phyloP scores from a whole-genome alignment of 2,888 invertebrate genomes.

The Seira ritae region DNA sequence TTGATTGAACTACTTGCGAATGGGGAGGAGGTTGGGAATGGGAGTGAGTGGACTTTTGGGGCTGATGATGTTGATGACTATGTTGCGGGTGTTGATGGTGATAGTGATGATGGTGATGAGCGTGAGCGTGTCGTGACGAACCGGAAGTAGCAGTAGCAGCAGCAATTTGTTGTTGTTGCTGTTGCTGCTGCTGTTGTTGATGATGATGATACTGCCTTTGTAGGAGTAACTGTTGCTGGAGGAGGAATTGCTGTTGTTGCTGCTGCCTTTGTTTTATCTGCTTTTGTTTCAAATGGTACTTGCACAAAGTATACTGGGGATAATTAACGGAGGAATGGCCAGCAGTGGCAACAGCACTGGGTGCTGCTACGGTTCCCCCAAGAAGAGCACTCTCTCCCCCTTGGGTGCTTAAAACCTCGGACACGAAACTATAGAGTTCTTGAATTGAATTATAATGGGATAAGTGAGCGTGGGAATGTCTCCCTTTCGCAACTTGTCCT shows the following conservation, averaged over 20 bases:
- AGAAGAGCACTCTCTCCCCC: constrained; percentile 55
- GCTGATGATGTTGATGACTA: constrained; percentile 2
- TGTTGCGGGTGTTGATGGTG: constrained; percentile 23
- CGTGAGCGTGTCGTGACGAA: constrained; percentile 10
- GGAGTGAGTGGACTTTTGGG: constrained; percentile 17
- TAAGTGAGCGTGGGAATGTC: constrained; percentile 54
- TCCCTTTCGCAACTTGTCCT: constrained; percentile 18
- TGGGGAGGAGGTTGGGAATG: constrained; percentile 24
- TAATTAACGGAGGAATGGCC: constrained; percentile 34
- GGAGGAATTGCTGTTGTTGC: constrained; percentile 41
- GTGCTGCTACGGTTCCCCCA: constrained; percentile 30
- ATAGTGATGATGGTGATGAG: constrained; percentile 35
- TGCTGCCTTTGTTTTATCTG: constrained; percentile 48
- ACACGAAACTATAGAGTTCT: constrained; percentile 73
- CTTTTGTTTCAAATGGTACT: constrained; percentile 52
- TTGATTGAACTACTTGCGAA: constrained; percentile 24
- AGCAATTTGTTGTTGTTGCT: constrained; percentile 45
- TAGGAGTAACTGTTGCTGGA: constrained; percentile 42
- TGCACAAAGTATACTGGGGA: constrained; percentile 58
- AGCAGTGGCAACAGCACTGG: constrained; percentile 42
- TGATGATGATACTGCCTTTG: constrained; percentile 35
- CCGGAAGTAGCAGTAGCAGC: background rate
- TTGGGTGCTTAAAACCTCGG: constrained; percentile 73
- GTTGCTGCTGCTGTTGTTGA: constrained; percentile 34
- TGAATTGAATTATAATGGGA: constrained; percentile 73